Evolutionary conservation across 2,113 vertebrate species (phyloP).

Genomic region (Pygoscelis antarcticus): DNA sequence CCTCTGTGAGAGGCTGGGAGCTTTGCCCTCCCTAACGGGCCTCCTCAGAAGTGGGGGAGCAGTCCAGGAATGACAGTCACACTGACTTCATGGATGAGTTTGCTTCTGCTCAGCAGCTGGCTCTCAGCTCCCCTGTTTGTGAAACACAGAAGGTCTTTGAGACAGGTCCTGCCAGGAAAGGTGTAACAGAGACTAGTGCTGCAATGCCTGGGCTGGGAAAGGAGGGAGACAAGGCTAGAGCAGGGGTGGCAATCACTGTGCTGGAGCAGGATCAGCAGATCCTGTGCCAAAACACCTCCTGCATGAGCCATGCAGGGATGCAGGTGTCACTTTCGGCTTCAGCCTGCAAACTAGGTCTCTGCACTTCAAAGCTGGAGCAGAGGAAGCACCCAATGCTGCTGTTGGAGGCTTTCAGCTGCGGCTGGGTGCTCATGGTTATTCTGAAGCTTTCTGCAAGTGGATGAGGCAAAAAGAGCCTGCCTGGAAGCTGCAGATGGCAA

Average conservation of each 20-base stretch:
- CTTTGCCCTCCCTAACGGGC: not conserved
- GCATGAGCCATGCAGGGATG: not conserved
- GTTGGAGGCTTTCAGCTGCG: not conserved
- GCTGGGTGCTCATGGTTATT: not conserved
- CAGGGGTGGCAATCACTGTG: not conserved
- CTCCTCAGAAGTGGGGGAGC: not conserved
- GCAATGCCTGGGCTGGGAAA: not conserved
- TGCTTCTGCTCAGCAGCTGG: not conserved
- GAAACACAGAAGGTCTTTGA: not conserved
- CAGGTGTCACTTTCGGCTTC: not conserved
- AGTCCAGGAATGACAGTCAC: not conserved
- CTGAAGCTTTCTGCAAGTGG: not conserved
- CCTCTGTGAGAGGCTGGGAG: not conserved
- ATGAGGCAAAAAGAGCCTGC: not conserved
- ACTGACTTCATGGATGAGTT: not conserved
- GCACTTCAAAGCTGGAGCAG: not conserved
- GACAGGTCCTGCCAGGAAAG: not conserved
- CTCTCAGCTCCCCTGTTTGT: not conserved
- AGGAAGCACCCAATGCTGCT: not conserved
- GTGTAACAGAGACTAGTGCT: not conserved
- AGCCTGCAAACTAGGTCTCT: not conserved
- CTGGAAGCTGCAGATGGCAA: not conserved
- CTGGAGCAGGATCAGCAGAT: not conserved
- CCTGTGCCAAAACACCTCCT: not conserved
- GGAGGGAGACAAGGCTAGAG: not conserved